phyloP scores from a whole-genome alignment of 2,888 invertebrate species.

The Sicus ferrugineus region DNA sequence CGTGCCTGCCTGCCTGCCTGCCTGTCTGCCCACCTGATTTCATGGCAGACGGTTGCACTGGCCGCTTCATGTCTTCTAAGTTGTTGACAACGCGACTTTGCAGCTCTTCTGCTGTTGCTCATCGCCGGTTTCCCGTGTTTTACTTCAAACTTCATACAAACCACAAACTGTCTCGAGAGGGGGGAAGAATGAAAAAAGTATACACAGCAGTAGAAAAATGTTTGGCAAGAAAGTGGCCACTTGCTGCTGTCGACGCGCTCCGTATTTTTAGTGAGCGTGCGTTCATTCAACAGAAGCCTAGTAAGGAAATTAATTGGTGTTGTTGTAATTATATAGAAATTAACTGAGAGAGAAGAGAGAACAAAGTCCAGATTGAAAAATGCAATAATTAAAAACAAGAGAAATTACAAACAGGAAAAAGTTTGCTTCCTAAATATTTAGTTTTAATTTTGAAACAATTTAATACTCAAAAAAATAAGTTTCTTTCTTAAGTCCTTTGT shows the following conservation, averaged over 20 bases:
- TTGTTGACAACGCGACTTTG: slow-evolving; percentile 18
- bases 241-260: slow-evolving; percentile 37
- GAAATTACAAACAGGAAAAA: no score
- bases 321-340: not conserved
- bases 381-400: no score
- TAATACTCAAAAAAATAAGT: slow-evolving; percentile 50
- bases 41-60: slow-evolving; percentile 12
- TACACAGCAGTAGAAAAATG: slow-evolving; percentile 46
- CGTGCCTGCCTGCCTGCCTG: slow-evolving; percentile 18
- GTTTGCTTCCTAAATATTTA: no score
- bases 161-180: slow-evolving; percentile 22
- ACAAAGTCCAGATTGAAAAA: not conserved
- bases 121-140: not conserved
- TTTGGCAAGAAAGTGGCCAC: slow-evolving; percentile 52
- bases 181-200: not conserved
- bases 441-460: not conserved
- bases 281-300: slow-evolving; percentile 46
- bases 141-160: slow-evolving; percentile 27
- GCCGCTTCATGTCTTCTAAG: not conserved
- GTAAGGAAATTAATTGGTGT: not conserved
- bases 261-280: slow-evolving; percentile 43
- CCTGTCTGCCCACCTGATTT: not conserved
- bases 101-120: not conserved
- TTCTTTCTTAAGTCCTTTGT: slow-evolving; percentile 36
- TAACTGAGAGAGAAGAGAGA: no score